Evolutionary conservation across 2,113 vertebrate genomes (phyloP).

Genomic region (Promerops cafer): DNA sequence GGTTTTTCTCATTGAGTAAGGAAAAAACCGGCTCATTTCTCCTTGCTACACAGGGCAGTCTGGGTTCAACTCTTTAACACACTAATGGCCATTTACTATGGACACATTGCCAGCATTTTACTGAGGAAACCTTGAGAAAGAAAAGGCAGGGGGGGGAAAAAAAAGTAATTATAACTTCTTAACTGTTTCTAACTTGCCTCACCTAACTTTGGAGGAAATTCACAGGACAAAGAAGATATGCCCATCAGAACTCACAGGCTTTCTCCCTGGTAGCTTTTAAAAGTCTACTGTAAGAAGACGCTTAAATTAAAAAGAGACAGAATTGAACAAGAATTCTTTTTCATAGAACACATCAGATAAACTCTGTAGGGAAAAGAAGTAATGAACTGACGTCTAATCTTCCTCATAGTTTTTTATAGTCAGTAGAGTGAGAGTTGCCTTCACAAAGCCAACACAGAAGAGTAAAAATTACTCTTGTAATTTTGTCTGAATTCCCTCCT

Average conservation of each 20-base stretch:
- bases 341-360: background rate
- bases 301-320: background rate
- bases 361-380: background rate
- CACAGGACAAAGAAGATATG: background rate
- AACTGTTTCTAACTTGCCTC: background rate
- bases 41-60: background rate
- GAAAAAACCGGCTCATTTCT: background rate
- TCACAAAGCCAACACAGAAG: background rate
- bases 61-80: background rate
- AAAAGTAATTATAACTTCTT: background rate
- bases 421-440: background rate
- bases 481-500: background rate
- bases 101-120: background rate
- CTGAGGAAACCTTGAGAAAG: background rate
- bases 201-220: background rate
- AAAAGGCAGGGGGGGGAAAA: background rate
- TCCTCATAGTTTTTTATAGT: background rate
- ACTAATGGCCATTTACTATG: background rate
- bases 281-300: background rate
- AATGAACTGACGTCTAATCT: background rate
- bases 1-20: background rate
- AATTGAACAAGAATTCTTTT: background rate
- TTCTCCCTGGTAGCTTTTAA: background rate
- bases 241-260: background rate
- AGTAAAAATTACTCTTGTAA: background rate